phyloP scores from a whole-genome alignment of 2,797 vertebrate genomes.

The Semotilus atromaculatus region DNA sequence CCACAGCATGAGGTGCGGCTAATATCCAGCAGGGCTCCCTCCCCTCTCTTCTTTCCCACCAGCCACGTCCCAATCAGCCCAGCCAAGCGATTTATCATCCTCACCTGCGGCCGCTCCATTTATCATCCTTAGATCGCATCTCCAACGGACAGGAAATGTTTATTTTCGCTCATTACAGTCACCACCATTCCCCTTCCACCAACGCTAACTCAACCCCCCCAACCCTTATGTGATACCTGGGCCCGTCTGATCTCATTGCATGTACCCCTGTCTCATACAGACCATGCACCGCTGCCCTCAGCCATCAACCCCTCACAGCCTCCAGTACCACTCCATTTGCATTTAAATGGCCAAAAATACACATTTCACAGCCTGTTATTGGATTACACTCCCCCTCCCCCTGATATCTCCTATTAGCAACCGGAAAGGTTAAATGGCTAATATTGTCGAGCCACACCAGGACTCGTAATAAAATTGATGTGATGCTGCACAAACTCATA shows the following conservation, averaged over 20 bases:
- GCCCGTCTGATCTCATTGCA: conserved; percentile 54
- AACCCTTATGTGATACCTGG: conserved; percentile 43
- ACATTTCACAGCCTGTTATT: conserved; percentile 53
- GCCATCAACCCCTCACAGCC: conserved; percentile 34
- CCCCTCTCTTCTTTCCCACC: conserved; percentile 31
- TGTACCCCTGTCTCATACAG: conserved; percentile 36
- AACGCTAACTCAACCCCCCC: conserved; percentile 18
- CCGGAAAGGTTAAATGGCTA: conserved; percentile 56
- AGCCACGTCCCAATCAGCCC: conserved; percentile 54
- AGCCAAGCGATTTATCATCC: conserved; percentile 65
- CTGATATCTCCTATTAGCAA: conserved; percentile 54
- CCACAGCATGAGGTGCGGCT: conserved; percentile 3
- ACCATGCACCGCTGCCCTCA: conserved; percentile 34
- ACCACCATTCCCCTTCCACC: conserved; percentile 34
- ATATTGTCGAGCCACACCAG: conserved; percentile 45
- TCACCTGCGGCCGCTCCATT: conserved; percentile 66
- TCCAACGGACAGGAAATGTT: conserved; percentile 66
- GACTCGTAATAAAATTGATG: conserved; percentile 53
- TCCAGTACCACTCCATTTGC: conserved; percentile 49
- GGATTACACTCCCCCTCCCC: conserved; percentile 45
- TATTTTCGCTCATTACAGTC: conserved; percentile 68
- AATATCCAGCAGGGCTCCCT: conserved; percentile 24
- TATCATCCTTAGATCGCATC: conserved; percentile 68
- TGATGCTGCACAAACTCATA: conserved; percentile 37
- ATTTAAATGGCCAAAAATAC: conserved; percentile 62